A percentile compares a stretch with the other conserved stretches of the same genome.
Evolutionary conservation across 2,888 invertebrate species (phyloP).

Genomic region (Aleiodes leptofemur): DNA sequence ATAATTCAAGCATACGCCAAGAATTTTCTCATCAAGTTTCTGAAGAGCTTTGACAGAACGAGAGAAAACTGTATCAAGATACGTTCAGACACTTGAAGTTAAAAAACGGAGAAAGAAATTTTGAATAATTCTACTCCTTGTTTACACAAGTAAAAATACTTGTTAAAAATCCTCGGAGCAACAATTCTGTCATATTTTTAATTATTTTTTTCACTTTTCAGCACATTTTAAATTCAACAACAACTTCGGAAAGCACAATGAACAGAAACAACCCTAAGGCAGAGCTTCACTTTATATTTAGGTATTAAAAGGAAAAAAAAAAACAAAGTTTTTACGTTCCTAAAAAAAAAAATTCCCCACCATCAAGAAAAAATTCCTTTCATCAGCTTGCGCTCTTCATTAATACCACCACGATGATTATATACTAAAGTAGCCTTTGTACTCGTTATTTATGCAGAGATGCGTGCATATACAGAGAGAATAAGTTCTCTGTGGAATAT

Average conservation of each 20-base stretch:
- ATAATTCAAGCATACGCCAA: constrained; percentile 27
- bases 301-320: constrained; percentile 4
- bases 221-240: constrained; percentile 4
- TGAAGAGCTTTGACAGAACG: neutral
- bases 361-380: constrained; percentile 50
- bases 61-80: too few species aligned
- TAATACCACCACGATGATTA: constrained; percentile 52
- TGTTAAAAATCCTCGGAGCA: neutral
- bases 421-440: constrained; percentile 60
- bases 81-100: too few species aligned
- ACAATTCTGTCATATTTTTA: constrained; percentile 23
- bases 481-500: constrained; percentile 34
- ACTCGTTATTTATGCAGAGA: constrained; percentile 49
- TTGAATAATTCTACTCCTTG: neutral
- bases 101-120: neutral
- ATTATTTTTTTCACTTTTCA: constrained; percentile 16
- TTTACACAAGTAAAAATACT: neutral
- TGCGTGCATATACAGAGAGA: constrained; percentile 51
- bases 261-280: constrained; percentile 22
- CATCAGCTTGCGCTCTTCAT: constrained; percentile 54
- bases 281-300: neutral
- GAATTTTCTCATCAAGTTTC: neutral
- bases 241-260: constrained; percentile 40
- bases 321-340: constrained; percentile 39
- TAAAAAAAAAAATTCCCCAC: constrained; percentile 46